Evolutionary conservation across 2,888 invertebrate species (phyloP).

Genomic region (Drosophila lacicola): DNA sequence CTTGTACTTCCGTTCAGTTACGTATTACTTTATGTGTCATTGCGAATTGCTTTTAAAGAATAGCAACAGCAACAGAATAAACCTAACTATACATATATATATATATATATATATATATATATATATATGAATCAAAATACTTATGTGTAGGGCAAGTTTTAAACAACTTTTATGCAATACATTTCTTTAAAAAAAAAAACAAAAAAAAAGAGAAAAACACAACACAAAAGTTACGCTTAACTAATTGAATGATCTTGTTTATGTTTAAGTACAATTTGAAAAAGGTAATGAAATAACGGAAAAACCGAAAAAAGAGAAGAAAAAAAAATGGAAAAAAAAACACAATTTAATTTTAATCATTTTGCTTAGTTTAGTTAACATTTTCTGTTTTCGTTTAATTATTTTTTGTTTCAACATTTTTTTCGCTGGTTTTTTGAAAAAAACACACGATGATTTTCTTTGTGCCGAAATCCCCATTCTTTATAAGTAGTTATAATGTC

Average conservation of each 20-base stretch:
- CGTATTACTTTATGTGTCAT: conserved; percentile 77
- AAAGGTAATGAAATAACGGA: not conserved
- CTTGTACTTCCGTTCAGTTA: no score
- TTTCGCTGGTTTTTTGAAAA: conserved; percentile 53
- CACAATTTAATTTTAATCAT: conserved; percentile 33
- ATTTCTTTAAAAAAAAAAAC: conserved; percentile 61
- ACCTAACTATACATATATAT: conserved; percentile 21
- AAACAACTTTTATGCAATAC: conserved; percentile 73
- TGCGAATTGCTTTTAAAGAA: conserved; percentile 71
- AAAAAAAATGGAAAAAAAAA: conserved; percentile 15
- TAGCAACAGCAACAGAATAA: conserved; percentile 33
- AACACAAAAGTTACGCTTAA: conserved; percentile 59
- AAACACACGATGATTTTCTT: conserved; percentile 32
- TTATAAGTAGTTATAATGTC: conserved; percentile 56
- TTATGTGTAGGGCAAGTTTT: conserved; percentile 57
- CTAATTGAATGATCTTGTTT: conserved; percentile 64
- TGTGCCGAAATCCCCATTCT: conserved; percentile 52
- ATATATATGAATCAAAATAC: conserved; percentile 24
- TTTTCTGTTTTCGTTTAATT: conserved; percentile 26
- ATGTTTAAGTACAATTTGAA: conserved; percentile 53
- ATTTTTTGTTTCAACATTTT: conserved; percentile 42
- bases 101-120: conserved; percentile 32
- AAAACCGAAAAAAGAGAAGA: no score
- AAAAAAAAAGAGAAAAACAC: conserved; percentile 13
- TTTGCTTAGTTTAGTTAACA: conserved; percentile 45